Conservation (phyloP, 2,113 vertebrate species). For the Tympanuchus pallidicinctus region DNA sequence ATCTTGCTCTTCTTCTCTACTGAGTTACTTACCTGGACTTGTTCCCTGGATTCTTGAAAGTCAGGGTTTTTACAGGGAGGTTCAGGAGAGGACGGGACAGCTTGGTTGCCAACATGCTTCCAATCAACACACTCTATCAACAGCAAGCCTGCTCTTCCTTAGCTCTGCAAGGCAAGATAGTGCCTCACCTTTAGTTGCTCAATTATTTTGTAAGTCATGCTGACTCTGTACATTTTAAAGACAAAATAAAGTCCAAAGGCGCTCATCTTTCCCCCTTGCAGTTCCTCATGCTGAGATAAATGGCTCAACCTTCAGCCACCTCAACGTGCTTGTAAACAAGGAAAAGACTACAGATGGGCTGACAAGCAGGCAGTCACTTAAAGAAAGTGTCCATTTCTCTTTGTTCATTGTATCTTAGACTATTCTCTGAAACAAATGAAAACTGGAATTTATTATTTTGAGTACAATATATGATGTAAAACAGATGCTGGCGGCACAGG, state of each 20-base stretch:
- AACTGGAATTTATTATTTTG: not conserved
- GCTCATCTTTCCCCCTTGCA: not conserved
- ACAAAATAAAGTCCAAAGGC: conserved; percentile 43
- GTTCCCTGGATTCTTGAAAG: conserved; percentile 33
- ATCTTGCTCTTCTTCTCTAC: not conserved
- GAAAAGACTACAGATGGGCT: not conserved
- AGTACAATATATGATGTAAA: not conserved
- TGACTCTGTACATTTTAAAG: conserved; percentile 1
- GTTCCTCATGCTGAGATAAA: conserved; percentile 11
- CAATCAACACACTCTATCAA: not conserved
- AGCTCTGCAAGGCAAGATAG: conserved; percentile 71
- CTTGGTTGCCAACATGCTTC: conserved; percentile 67
- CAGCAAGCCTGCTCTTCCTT: not conserved
- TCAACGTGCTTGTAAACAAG: not conserved
- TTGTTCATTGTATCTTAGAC: not conserved
- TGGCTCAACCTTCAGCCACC: not conserved
- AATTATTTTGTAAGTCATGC: conserved; percentile 22
- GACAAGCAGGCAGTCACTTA: not conserved
- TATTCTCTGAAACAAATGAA: not conserved
- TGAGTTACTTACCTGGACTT: conserved; percentile 58
- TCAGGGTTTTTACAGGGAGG: conserved; percentile 55
- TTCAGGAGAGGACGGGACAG: conserved; percentile 67
- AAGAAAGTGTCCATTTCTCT: not conserved
- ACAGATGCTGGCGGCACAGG: not conserved
- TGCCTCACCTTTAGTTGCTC: not conserved